Percentiles rank a stretch among this genome's conserved stretches.
phyloP scores from a whole-genome alignment of 2,888 invertebrate genomes.

The Anoplius nigerrimus region DNA sequence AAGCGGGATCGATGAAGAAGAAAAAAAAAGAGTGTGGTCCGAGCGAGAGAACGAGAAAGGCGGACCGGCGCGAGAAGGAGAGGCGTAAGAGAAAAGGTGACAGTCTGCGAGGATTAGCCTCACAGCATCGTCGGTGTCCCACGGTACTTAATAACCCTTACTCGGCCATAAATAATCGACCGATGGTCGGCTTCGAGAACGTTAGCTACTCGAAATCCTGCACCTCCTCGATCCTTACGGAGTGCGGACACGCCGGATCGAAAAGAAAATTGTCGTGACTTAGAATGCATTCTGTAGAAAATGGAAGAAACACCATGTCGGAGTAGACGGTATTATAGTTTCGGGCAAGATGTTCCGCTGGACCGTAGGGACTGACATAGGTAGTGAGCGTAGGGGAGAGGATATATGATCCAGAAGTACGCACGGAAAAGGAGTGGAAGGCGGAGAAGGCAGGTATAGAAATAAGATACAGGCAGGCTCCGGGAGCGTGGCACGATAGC shows the following conservation, averaged over 20 bases:
- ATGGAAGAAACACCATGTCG: too few relatives aligned
- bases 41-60: neutral
- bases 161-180: slow-evolving; percentile 66
- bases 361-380: too few relatives aligned
- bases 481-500: slow-evolving; percentile 25
- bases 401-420: too few relatives aligned
- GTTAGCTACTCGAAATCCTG: slow-evolving; percentile 58
- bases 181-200: slow-evolving; percentile 57
- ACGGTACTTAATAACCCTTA: slow-evolving; percentile 64
- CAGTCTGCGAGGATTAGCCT: slow-evolving; percentile 56
- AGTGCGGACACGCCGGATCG: slow-evolving; percentile 3
- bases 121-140: slow-evolving; percentile 52
- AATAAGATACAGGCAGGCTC: too few relatives aligned
- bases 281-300: too few relatives aligned
- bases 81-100: slow-evolving; percentile 31
- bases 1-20: neutral
- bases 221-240: slow-evolving; percentile 23
- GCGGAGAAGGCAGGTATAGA: too few relatives aligned
- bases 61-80: slow-evolving; percentile 16
- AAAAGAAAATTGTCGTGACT: slow-evolving; percentile 28
- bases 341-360: too few relatives aligned
- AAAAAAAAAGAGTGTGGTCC: neutral
- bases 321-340: too few relatives aligned
- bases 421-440: neutral
- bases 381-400: too few relatives aligned